A percentile compares a stretch with the other conserved stretches of the same genome.
Conservation (phyloP, 2,888 invertebrate species). For the Platycnemis pennipes region DNA sequence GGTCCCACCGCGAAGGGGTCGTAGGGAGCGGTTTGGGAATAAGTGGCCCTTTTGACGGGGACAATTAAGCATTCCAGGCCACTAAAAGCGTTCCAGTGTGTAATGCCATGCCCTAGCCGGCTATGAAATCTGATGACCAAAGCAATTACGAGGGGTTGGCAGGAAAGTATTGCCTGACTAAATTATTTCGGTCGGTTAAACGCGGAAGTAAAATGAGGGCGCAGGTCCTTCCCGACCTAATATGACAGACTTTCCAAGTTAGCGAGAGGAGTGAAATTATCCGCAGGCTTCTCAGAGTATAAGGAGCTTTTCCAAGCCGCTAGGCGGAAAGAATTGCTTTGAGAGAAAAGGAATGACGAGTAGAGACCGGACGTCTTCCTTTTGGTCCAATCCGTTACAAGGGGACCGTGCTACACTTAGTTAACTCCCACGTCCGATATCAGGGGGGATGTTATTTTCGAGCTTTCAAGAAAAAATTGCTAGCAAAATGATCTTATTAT, state of each 20-base stretch:
- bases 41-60: constrained; percentile 32
- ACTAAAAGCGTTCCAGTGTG: not conserved
- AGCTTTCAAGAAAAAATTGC: no score
- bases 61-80: constrained; percentile 16
- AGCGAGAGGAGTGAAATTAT: constrained; percentile 7
- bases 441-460: no score
- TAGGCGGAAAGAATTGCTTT: not conserved
- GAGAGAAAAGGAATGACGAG: not conserved
- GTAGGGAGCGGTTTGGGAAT: not conserved
- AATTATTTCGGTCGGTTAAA: constrained; percentile 31
- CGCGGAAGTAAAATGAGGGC: not conserved
- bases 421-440: not conserved
- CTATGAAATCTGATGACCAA: constrained; percentile 36
- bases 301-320: not conserved
- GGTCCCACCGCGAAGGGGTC: not conserved
- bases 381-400: not conserved
- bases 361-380: not conserved
- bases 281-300: not conserved
- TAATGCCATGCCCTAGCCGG: not conserved
- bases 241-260: constrained; percentile 36
- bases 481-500: no score
- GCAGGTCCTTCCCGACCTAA: not conserved
- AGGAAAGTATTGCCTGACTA: constrained; percentile 13
- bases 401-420: not conserved
- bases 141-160: constrained; percentile 28